phyloP scores from a whole-genome alignment of 2,113 vertebrate genomes.

The Toxotes jaculatrix region DNA sequence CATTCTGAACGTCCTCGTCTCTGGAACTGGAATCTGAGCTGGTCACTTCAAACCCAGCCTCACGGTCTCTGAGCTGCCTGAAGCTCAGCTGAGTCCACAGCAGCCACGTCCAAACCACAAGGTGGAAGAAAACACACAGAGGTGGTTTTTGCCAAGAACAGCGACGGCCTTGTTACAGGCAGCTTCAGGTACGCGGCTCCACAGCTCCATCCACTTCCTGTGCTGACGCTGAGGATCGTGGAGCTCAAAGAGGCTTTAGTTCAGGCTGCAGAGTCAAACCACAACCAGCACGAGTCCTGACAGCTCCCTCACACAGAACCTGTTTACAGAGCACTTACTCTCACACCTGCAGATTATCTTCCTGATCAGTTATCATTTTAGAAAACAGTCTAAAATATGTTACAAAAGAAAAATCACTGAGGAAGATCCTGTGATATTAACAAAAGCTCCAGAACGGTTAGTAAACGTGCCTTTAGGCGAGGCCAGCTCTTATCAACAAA shows the following conservation, averaged over 20 bases:
- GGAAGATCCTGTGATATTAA: too few relatives aligned
- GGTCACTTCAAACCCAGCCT: background rate
- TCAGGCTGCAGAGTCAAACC: background rate
- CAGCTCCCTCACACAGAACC: too few relatives aligned
- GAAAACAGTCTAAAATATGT: too few relatives aligned
- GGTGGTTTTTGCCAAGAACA: conserved; percentile 18
- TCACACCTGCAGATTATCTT: too few relatives aligned
- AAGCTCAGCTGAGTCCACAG: conserved; percentile 33
- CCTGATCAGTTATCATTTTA: too few relatives aligned
- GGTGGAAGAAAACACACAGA: background rate
- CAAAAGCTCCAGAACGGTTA: too few relatives aligned
- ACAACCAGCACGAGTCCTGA: background rate
- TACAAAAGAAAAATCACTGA: too few relatives aligned
- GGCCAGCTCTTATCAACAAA: too few relatives aligned
- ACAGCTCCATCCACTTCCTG: conserved; percentile 39
- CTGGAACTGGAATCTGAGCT: background rate
- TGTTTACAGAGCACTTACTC: too few relatives aligned
- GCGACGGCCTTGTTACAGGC: conserved; percentile 24
- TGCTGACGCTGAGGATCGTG: conserved; percentile 6
- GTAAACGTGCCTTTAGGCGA: too few relatives aligned
- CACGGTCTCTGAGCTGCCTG: background rate
- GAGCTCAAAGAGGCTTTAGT: conserved; percentile 35
- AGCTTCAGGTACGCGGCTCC: background rate
- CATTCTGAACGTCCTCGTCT: background rate
- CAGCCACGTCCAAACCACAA: conserved; percentile 26